A percentile compares a stretch with the other conserved stretches of the same genome.
phyloP scores from a whole-genome alignment of 2,113 vertebrate species.

The Spea bombifrons region DNA sequence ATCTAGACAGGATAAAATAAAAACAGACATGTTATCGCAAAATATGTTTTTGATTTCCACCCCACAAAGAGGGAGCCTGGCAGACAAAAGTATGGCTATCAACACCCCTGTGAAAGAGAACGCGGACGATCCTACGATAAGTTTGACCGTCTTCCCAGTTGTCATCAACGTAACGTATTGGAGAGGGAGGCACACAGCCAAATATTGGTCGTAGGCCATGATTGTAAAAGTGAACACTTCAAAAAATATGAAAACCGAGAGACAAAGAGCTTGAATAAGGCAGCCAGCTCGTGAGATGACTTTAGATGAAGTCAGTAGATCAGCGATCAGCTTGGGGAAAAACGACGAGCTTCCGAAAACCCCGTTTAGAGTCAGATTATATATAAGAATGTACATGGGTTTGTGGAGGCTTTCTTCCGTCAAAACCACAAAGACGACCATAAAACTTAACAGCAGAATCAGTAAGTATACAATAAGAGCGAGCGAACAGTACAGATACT shows the following conservation, averaged over 20 bases:
- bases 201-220: slow-evolving; percentile 2
- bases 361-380: not conserved
- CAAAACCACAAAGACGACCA: not conserved
- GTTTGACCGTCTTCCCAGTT: not conserved
- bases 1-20: not conserved
- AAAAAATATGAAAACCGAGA: not conserved
- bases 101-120: not conserved
- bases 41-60: not conserved
- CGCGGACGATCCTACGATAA: not conserved
- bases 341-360: slow-evolving; percentile 7
- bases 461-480: not conserved
- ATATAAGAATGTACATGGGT: slow-evolving; percentile 28
- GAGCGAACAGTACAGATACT: not conserved
- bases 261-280: not conserved
- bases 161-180: not conserved
- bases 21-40: slow-evolving; percentile 1
- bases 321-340: not conserved
- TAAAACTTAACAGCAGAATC: not conserved
- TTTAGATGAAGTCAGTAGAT: not conserved
- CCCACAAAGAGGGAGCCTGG: not conserved
- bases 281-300: not conserved
- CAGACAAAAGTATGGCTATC: not conserved
- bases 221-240: not conserved
- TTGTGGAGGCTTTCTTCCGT: slow-evolving; percentile 20
- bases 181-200: slow-evolving; percentile 1